A percentile compares a stretch with the other conserved stretches of the same genome.
Evolutionary conservation across 1,140 invertebrate species (phyloP).

Genomic region (Ditylenchus dipsaci): DNA sequence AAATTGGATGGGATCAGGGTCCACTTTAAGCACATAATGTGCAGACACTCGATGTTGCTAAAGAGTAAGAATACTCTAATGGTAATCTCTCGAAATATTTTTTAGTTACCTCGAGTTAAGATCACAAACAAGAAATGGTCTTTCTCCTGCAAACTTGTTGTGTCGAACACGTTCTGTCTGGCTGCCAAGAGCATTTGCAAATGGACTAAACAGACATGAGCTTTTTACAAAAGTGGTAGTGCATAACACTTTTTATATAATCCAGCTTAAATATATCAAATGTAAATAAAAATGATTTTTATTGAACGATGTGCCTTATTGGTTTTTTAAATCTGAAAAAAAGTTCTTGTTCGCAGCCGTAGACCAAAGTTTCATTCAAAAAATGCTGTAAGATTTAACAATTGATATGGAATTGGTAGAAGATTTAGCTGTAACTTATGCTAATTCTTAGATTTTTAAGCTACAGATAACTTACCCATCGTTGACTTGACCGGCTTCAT

Average conservation of each 20-base stretch:
- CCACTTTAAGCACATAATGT: conserved; percentile 69
- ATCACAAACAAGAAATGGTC: conserved; percentile 71
- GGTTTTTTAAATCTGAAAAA: too few species aligned
- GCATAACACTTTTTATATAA: too few species aligned
- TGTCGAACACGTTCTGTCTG: conserved; percentile 81
- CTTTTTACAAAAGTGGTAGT: too few species aligned
- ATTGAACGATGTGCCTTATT: too few species aligned
- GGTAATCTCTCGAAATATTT: neutral
- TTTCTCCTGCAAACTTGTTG: conserved; percentile 88
- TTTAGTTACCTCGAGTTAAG: conserved; percentile 62
- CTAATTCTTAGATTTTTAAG: too few species aligned
- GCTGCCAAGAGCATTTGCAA: conserved; percentile 93
- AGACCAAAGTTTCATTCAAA: too few species aligned
- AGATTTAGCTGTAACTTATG: too few species aligned
- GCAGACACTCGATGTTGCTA: conserved; percentile 79
- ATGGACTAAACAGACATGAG: conserved; percentile 62
- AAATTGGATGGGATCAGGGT: conserved; percentile 11
- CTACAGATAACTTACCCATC: conserved; percentile 70
- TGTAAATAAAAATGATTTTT: too few species aligned
- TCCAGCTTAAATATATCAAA: too few species aligned
- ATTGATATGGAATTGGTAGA: too few species aligned
- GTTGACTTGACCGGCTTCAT: conserved; percentile 93
- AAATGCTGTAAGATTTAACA: too few species aligned
- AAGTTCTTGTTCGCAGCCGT: too few species aligned
- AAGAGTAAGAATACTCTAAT: neutral